Evolutionary conservation across 2,888 invertebrate species (phyloP).

Genomic region (Formica aserva): DNA sequence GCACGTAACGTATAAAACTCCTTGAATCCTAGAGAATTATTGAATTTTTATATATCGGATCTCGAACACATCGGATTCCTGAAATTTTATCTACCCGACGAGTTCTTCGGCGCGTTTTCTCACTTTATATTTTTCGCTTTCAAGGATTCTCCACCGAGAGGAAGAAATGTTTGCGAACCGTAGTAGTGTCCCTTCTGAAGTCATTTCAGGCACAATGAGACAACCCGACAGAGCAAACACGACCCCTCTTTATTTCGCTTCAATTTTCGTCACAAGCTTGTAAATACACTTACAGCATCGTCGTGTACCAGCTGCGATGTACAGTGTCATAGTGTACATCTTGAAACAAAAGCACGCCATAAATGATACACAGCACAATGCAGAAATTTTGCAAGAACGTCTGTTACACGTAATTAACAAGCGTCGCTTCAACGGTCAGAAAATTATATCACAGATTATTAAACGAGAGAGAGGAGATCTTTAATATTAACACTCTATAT

Average conservation of each 20-base stretch:
- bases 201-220: slow-evolving; percentile 63
- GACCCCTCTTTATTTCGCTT: slow-evolving; percentile 61
- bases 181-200: slow-evolving; percentile 51
- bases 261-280: slow-evolving; percentile 58
- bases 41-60: background rate
- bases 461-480: background rate
- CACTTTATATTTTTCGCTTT: slow-evolving; percentile 35
- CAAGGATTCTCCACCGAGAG: slow-evolving; percentile 38
- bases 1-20: background rate
- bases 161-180: slow-evolving; percentile 64
- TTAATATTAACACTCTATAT: background rate
- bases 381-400: background rate
- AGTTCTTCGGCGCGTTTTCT: background rate
- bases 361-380: background rate
- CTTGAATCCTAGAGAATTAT: background rate
- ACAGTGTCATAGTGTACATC: background rate
- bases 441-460: background rate
- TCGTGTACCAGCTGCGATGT: slow-evolving; percentile 3
- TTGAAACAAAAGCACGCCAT: slow-evolving; percentile 1
- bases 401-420: background rate
- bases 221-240: slow-evolving; percentile 62
- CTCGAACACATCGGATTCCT: background rate
- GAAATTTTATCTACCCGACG: slow-evolving; percentile 11
- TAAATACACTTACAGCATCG: slow-evolving; percentile 57
- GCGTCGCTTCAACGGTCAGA: background rate